phyloP scores from a whole-genome alignment of 1,140 invertebrate species.

The Macrosteles quadrilineatus region DNA sequence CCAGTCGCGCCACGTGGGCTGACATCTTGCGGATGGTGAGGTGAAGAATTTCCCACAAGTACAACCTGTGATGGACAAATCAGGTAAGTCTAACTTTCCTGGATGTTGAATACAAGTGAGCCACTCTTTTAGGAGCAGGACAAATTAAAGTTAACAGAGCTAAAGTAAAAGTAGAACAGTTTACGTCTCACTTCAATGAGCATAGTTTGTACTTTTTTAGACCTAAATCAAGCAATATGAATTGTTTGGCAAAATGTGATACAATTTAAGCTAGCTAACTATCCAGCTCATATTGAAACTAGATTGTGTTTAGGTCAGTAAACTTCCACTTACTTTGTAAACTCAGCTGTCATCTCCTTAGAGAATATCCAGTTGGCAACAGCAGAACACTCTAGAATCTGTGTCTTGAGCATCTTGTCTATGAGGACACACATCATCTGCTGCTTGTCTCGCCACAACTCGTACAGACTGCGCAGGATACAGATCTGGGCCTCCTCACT shows the following conservation, averaged over 20 bases:
- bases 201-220: no score
- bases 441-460: conserved; percentile 92
- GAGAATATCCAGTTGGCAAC: conserved; percentile 99
- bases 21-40: conserved; percentile 96
- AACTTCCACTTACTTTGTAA: conserved; percentile 83
- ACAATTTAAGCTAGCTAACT: no score
- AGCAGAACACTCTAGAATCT: conserved; percentile 94
- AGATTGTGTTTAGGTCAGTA: no score
- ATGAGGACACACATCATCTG: conserved; percentile 97
- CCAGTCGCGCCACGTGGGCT: conserved; percentile 89
- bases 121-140: not conserved
- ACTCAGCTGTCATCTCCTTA: conserved; percentile 91
- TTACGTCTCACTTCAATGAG: no score
- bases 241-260: no score
- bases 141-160: no score
- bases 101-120: no score
- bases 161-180: no score
- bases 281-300: no score
- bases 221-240: no score
- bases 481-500: conserved; percentile 96
- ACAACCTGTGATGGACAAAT: conserved; percentile 64
- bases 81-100: no score
- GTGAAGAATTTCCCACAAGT: conserved; percentile 97
- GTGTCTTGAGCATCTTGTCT: conserved; percentile 96
- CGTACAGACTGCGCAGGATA: conserved; percentile 89